phyloP scores from a whole-genome alignment of 1,140 invertebrate species.

The Zaprionus africanus region DNA sequence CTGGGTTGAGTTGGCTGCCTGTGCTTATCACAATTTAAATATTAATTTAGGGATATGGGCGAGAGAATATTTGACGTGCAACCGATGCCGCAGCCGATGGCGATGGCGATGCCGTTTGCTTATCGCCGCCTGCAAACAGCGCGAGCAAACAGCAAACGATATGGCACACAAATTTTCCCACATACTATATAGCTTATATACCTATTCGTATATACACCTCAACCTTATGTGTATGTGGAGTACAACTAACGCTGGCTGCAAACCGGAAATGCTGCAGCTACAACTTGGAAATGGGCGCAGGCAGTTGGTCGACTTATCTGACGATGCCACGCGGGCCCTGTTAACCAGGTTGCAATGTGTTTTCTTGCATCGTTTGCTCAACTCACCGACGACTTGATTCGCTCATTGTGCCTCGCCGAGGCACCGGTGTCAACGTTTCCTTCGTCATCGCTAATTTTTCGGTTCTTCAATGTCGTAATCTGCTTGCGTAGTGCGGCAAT shows the following conservation, averaged over 20 bases:
- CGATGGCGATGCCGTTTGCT: slow-evolving; percentile 25
- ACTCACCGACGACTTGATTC: slow-evolving; percentile 65
- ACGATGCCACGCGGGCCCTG: slow-evolving; percentile 19
- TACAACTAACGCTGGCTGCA: not conserved
- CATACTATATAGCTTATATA: slow-evolving; percentile 12
- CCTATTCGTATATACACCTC: slow-evolving; percentile 1
- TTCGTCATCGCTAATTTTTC: slow-evolving; percentile 52
- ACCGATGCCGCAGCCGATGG: slow-evolving; percentile 16
- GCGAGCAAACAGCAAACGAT: slow-evolving; percentile 34
- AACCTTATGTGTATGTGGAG: not conserved
- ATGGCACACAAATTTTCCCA: slow-evolving; percentile 35
- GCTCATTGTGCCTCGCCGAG: not conserved
- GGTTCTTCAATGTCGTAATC: slow-evolving; percentile 56
- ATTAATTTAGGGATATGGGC: slow-evolving; percentile 75
- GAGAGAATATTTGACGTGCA: slow-evolving; percentile 42
- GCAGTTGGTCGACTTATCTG: not conserved
- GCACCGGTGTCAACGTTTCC: slow-evolving; percentile 14
- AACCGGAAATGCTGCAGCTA: slow-evolving; percentile 10
- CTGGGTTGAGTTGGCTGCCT: slow-evolving; percentile 34
- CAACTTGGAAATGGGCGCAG: not conserved
- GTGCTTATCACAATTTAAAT: slow-evolving; percentile 74
- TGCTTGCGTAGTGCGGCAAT: slow-evolving; percentile 74
- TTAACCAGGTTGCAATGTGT: slow-evolving; percentile 24
- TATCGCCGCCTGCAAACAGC: slow-evolving; percentile 48
- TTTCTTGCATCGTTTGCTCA: slow-evolving; percentile 11